Evolutionary conservation across 2,888 invertebrate species (phyloP), one percentile per base, ranked within the genome.

Genomic region (Drosophila mettleri): DNA sequence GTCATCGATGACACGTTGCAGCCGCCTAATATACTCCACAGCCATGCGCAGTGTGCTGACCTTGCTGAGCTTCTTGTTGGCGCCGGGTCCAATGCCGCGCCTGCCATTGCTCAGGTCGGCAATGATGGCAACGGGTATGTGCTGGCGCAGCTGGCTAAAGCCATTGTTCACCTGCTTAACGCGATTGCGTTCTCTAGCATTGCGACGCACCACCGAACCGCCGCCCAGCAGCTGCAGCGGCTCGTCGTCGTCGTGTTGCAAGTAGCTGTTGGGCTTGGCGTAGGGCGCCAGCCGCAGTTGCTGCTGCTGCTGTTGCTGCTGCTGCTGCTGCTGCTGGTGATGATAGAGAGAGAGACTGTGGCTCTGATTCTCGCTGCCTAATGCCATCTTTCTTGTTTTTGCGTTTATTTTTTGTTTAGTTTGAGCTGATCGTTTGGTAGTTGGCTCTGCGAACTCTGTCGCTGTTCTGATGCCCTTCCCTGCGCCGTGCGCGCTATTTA

Each of bases 101-200:
- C 95, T 94, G 3, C 95, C 94, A 54, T 93, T 93, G 66, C 94
- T 94, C 58, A 96, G 91, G 18, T 96, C 95, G 24, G 96, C 95
- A 0, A 96, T 94, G 27, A 97, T 95, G 58, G 95, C 95, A 61
- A 95, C 94, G 0, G 98, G 98, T 74, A 98, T 97, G 90, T 97
- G 97, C 84, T 97, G 96, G 12, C 98, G 94, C 27, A 98, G 94
- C 36, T 96, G 96, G 6, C 97, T 96, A 91, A 98, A 98, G 82
- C 98, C 98, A 92, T 97, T 97, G 93, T 98, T 98, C 85, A 98
- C 97, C 94, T 98, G 97, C 92, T 98, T 98, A 77, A 98, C 98
- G 78, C 98, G 95, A 92, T 98, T 98, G 81, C 98, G 93, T 92
- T 98, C 98, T 27, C 98, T 94, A 39, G 98, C 98, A 92, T 98